Evolutionary conservation across 2,113 vertebrate species (phyloP), one percentile per base, ranked within the genome.

Genomic region (Arizona elegans): DNA sequence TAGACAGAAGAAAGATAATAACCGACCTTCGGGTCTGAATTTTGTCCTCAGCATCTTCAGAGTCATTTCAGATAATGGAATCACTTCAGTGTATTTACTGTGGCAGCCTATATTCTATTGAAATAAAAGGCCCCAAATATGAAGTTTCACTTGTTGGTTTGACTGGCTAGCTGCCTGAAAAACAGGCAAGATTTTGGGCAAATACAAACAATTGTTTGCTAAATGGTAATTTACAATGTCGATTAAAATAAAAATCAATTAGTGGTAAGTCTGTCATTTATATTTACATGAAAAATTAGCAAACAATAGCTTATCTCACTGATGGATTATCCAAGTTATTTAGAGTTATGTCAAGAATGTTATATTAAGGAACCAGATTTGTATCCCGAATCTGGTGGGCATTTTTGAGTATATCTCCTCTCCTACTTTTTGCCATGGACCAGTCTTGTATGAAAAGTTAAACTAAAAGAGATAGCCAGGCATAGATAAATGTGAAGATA

Each of bases 11-110:
- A 86, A 86, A 55, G 90, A 59, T 91, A 62, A 87, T 87, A 26
- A 86, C 91, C 29, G 17, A 87, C 55, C 65, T 86, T 58, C 9
- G 15, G 29, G 85, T 87, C 19, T 87, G 81, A 92, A 87, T 87
- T n/a, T 59, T 92, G 43, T n/a, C 55, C 55, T 53, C 29, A 9
- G 10, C 47, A 87, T 47, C 91, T 47, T 92, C 91, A 62, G 19
- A 52, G 85, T 87, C 55, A 62, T 87, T 92, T 92, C n/a, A 92
- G 50, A 62, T 92, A 92, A 92, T 62, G 86, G 85, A 87, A 87
- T 92, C 85, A 53, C 43, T 92, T 87, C 55, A 87, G 85, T 26
- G 17, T 58, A 92, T 92, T 87, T 65, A 87, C 85, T 21, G 55
- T 62, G 91, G 47, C 85, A 87, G 19, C 85, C 50, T 87, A 62